Percentiles rank a stretch among this genome's conserved stretches.
Conservation (phyloP, 1,140 invertebrate genomes). For the Paralvinella palmiformis region DNA sequence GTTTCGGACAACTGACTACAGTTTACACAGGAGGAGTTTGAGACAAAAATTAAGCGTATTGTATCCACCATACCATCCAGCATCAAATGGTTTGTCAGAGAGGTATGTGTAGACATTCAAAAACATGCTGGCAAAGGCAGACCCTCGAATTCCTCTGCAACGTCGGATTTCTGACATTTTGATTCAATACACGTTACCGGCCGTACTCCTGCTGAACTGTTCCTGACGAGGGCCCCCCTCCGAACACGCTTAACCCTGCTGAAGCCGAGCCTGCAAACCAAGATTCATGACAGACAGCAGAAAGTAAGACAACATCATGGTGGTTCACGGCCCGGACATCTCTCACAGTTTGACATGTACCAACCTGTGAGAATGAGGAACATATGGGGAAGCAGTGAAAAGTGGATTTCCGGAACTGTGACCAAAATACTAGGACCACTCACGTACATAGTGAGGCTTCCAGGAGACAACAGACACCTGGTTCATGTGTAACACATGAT, state of each 20-base stretch:
- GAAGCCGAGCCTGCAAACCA: no score
- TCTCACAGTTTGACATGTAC: slow-evolving; percentile 6
- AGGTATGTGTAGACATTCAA: slow-evolving; percentile 26
- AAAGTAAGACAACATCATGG: not conserved
- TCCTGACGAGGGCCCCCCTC: not conserved
- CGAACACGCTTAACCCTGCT: slow-evolving; percentile 4
- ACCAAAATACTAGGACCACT: not conserved
- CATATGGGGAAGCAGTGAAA: not conserved
- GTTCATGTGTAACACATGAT: slow-evolving; percentile 5
- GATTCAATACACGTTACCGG: not conserved
- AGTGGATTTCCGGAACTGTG: not conserved
- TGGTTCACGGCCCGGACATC: not conserved
- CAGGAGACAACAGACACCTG: not conserved
- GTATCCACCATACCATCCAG: slow-evolving; percentile 30
- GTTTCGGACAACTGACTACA: slow-evolving; percentile 28
- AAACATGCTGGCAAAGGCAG: no score
- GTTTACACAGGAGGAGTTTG: slow-evolving; percentile 29
- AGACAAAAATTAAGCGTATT: slow-evolving; percentile 22
- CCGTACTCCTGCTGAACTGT: slow-evolving; percentile 3
- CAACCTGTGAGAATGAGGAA: no score
- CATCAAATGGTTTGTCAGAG: slow-evolving; percentile 31
- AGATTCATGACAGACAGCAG: not conserved
- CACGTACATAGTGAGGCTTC: slow-evolving; percentile 2
- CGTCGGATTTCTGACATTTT: not conserved
- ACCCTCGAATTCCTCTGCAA: slow-evolving; percentile 3